Base-by-base conservation (phyloP, 1,140 invertebrate genomes). In the Monochamus saltuarius region DNA sequence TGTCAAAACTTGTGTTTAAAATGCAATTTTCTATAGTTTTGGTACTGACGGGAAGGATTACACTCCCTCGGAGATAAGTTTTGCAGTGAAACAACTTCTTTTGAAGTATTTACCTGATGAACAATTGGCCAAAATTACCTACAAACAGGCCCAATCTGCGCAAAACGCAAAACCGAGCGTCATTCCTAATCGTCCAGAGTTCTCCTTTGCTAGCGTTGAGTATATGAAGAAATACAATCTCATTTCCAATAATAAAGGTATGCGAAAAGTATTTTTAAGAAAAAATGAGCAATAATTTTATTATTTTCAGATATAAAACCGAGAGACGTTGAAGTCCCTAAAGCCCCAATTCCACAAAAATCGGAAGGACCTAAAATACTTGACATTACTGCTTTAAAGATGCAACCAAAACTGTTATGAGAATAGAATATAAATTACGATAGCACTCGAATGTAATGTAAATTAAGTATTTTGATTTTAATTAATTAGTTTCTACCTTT, bases 141-240 rank as follows among this genome's bases (percentile, higher is more conserved):
- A 52, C 38, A 63, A 67, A 64, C 29, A 61, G 39, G 8, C n/a
- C 7, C 17, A 55, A 54, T 38, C 35, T 13, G 19, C 34, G 52
- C 2, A 56, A 57, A 29, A 2, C 36, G n/a, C 14, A 34, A 38
- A 58, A 37, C 35, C 61, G 37, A 55, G 40, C 14, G 16, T 59
- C 11, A 65, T 69, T 39, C 68, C 62, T 56, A 62, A 60, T 54
- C 57, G 67, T 7, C 70, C 73, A 36, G 84, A 86, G 40, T 81
- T 87, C 77, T 87, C 85, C 7, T 79, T 86, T 64, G 84, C 84
- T 36, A 86, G 85, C 14, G 80, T 84, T 71, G 82, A 83, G 67
- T 87, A 87, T 67, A 81, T 87, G 78, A 81, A 86, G 68, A 83
- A 82, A 68, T 86, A 87, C 69, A 82, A 85, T 64, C 69, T 87